Conservation (phyloP, 2,797 vertebrate species). For the Cyprinella venusta region DNA sequence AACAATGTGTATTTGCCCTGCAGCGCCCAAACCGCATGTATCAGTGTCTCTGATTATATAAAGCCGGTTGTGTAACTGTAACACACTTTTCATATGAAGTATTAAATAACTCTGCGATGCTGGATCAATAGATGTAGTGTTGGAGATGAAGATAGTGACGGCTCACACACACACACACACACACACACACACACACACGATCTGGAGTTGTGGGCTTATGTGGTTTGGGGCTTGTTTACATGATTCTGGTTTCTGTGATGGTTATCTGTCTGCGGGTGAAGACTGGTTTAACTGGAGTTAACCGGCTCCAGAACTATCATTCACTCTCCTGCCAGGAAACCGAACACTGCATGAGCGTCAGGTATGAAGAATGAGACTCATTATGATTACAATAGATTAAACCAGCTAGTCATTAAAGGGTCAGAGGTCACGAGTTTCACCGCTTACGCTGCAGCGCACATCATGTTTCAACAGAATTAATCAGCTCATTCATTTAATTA, state of each 20-base stretch:
- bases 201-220: not conserved
- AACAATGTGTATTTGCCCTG: not conserved
- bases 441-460: not conserved
- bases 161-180: too few relatives aligned
- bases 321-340: not conserved
- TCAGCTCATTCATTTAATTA: not conserved
- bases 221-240: not conserved
- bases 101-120: not conserved
- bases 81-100: not conserved
- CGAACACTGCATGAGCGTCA: not conserved
- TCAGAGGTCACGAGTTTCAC: not conserved
- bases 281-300: constrained; percentile 30
- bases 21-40: not conserved
- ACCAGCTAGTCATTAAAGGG: not conserved
- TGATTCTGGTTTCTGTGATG: not conserved
- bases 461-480: not conserved
- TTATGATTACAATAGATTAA: not conserved
- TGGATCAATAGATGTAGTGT: not conserved
- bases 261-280: too few relatives aligned
- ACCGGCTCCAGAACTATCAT: not conserved
- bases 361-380: not conserved
- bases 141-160: not conserved
- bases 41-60: not conserved
- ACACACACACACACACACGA: too few relatives aligned
- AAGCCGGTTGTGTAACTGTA: not conserved